Base-by-base conservation (phyloP, 2,113 vertebrate genomes). In the Sterrhoptilus dennistouni region DNA sequence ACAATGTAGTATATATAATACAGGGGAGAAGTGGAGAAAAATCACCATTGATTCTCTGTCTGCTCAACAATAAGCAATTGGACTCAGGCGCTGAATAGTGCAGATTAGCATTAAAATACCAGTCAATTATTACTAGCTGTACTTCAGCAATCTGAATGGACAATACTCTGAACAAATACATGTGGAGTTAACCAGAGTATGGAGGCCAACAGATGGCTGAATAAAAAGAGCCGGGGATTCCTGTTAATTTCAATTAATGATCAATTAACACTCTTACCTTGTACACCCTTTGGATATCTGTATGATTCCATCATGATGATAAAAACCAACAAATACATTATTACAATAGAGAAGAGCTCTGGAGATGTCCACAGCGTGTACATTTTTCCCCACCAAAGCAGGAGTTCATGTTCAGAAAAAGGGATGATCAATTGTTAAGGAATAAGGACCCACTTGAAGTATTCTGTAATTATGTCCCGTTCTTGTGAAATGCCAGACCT, bases 101-200 rank as follows among this genome's bases (percentile, higher is more conserved):
- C 65, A 82, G 29, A 89, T 97, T 85, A 96, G 54, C 85, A 94
- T 89, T 80, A 83, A 96, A 97, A 97, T 95, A 80, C 66, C 79
- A 95, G 64, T 54, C 92, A 93, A 53, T 95, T 96, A 94, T 82
- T 90, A 70, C 57, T 88, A 83, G 78, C 70, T 95, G 45, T 65
- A 87, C 60, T 70, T 38, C 54, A 95, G 89, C 87, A 80, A 88
- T 83, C 79, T 87, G 91, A 94, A 93, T 29, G 33, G 83, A 49
- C 63, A 87, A 74, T 71, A 64, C 24, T 75, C 38, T 69, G 79
- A 91, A 84, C 57, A 96, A 94, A 96, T 35, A 82, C 29, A 66
- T 27, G 27, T 70, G 78, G 49, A 70, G 53, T 69, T 93, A 96
- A 95, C 57, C 57, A 80, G 78, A 80, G 83, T 54, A 86, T 28